Evolutionary conservation across 2,888 invertebrate genomes (phyloP).

Genomic region (Acleris emargana): DNA sequence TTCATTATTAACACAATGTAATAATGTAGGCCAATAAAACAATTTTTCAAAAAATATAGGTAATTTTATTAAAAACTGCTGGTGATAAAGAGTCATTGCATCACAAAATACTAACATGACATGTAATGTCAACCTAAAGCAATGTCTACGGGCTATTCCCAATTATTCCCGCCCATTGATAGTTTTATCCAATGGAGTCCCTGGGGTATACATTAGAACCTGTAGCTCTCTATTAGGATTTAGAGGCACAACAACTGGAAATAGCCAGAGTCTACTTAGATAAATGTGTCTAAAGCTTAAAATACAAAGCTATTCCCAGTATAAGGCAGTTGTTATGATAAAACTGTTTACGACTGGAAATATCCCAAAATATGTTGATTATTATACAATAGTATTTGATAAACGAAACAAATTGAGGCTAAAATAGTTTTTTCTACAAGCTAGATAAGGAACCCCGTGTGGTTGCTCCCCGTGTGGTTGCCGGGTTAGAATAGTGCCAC

Average conservation of each 20-base stretch:
- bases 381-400: constrained; percentile 18
- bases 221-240: no score
- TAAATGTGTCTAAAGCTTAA: constrained; percentile 31
- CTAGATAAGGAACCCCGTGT: constrained; percentile 5
- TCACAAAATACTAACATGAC: constrained; percentile 58
- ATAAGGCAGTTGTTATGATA: neutral
- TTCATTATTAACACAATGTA: neutral
- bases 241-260: neutral
- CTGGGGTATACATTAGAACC: no score
- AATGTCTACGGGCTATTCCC: neutral
- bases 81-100: constrained; percentile 65
- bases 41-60: constrained; percentile 53
- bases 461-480: no score
- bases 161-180: no score
- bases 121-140: constrained; percentile 31
- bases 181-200: no score
- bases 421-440: constrained; percentile 9
- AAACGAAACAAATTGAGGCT: constrained; percentile 22
- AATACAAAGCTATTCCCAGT: constrained; percentile 9
- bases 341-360: neutral
- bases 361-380: constrained; percentile 12
- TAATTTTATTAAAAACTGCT: constrained; percentile 62
- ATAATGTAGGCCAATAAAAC: constrained; percentile 17
- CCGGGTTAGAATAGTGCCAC: no score
- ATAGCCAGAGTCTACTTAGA: constrained; percentile 18